Conservation (phyloP, 2,113 vertebrate genomes). For the Sinocyclocheilus grahami region DNA sequence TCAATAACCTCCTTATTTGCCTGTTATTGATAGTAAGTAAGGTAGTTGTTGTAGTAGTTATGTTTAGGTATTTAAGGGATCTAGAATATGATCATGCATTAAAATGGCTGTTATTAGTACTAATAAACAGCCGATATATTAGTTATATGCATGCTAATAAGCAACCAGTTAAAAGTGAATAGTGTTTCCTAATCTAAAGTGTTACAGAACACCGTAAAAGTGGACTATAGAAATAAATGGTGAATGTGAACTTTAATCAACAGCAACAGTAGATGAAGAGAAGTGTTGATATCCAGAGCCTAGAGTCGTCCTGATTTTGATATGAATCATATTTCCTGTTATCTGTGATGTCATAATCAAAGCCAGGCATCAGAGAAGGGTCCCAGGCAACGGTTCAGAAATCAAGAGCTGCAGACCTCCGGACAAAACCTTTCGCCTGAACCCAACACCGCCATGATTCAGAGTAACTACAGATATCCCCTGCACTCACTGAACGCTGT, state of each 20-base stretch:
- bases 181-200: neutral
- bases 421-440: neutral
- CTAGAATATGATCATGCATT: no score
- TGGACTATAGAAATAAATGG: neutral
- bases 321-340: slow-evolving; percentile 53
- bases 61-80: no score
- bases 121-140: no score
- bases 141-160: neutral
- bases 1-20: no score
- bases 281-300: slow-evolving; percentile 33
- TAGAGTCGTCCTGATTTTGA: slow-evolving; percentile 25
- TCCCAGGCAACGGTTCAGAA: neutral
- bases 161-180: neutral
- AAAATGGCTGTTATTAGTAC: no score
- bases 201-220: neutral
- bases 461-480: neutral
- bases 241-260: neutral
- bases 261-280: neutral
- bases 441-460: neutral
- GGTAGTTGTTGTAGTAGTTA: no score
- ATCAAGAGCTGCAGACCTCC: neutral
- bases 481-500: neutral
- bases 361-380: slow-evolving; percentile 36
- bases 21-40: no score
- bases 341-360: slow-evolving; percentile 47